Percentiles rank a stretch among this genome's conserved stretches.
phyloP scores from a whole-genome alignment of 2,888 invertebrate species.

The Acleris sparsana region DNA sequence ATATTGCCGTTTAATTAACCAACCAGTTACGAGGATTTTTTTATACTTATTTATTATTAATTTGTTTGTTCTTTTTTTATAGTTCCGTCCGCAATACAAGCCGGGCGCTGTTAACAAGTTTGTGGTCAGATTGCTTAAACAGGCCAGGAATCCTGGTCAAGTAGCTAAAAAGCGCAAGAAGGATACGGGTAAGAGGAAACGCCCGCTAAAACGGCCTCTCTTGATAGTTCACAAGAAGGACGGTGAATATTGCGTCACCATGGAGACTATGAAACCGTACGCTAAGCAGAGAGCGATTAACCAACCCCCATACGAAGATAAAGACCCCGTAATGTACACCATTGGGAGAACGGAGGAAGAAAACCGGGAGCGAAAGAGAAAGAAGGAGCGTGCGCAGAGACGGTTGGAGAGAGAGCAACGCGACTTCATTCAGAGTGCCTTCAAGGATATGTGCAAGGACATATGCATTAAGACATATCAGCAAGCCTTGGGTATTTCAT shows the following conservation, averaged over 20 bases:
- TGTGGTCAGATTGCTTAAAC: slow-evolving; percentile 64
- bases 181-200: slow-evolving; percentile 54
- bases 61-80: slow-evolving; percentile 51
- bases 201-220: slow-evolving; percentile 66
- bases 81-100: slow-evolving; percentile 75
- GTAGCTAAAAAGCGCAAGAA: slow-evolving; percentile 64
- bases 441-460: slow-evolving; percentile 71
- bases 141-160: slow-evolving; percentile 67
- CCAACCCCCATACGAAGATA: slow-evolving; percentile 75
- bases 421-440: slow-evolving; percentile 70
- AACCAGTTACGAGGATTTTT: neutral
- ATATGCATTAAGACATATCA: slow-evolving; percentile 76
- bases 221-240: slow-evolving; percentile 70
- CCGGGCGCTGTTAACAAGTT: slow-evolving; percentile 75
- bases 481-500: slow-evolving; percentile 71
- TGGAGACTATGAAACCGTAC: slow-evolving; percentile 75
- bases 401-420: slow-evolving; percentile 70
- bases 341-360: slow-evolving; percentile 76
- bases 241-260: slow-evolving; percentile 72
- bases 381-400: slow-evolving; percentile 65
- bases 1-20: no score
- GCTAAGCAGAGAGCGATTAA: slow-evolving; percentile 62
- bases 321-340: slow-evolving; percentile 65
- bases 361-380: slow-evolving; percentile 64
- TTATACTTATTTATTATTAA: slow-evolving; percentile 42